These are phyloP conservation scores for Amphimedon queenslandica DNA, from an alignment of 37 sponge, comb jelly and placozoan species.

Conservation along the genomic window DNA sequence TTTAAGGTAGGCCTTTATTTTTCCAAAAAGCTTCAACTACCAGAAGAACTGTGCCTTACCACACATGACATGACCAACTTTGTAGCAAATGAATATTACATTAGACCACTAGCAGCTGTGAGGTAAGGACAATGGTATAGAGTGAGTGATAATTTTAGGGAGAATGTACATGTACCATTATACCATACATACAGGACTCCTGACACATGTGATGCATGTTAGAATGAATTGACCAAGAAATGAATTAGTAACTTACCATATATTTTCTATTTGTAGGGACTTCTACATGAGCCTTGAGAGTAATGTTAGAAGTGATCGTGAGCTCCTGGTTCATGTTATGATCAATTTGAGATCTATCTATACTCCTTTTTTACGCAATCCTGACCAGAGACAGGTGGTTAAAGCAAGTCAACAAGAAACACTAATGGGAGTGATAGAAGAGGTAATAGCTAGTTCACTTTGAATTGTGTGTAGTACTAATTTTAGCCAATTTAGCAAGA, in stretches of 20 bases:
- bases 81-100: not conserved
- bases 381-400: not conserved
- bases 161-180: too few species aligned
- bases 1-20: not conserved
- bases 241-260: too few species aligned
- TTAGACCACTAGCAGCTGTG: not conserved
- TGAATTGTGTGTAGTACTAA: too few species aligned
- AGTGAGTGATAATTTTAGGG: too few species aligned
- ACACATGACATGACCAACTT: not conserved
- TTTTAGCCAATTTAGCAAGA: too few species aligned
- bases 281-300: not conserved
- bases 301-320: not conserved
- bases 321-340: not conserved
- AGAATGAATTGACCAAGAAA: too few species aligned
- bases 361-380: not conserved
- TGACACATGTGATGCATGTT: too few species aligned
- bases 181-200: too few species aligned
- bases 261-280: too few species aligned
- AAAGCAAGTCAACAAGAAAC: constrained; percentile 1
- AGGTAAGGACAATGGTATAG: not conserved
- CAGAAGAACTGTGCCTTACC: not conserved
- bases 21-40: not conserved
- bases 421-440: constrained; percentile 1
- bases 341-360: not conserved
- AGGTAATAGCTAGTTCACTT: not conserved